Base-by-base conservation (phyloP, 1,140 invertebrate genomes). In the Danaus plexippus region DNA sequence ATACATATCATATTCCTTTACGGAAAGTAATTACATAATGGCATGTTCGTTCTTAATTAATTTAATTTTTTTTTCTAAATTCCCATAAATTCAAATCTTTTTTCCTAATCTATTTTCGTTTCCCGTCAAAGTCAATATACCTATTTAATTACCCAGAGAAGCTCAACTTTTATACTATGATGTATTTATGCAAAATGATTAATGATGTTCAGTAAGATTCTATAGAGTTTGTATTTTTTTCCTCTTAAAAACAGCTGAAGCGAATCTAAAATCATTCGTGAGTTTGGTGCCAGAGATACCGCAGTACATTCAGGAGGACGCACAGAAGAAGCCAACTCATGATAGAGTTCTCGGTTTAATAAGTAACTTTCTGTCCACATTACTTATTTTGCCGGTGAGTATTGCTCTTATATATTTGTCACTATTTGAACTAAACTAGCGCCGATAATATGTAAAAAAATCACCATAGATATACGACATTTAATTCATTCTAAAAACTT, bases 201-300 rank as follows among this genome's bases (percentile, higher is more conserved):
- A n/a, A n/a, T n/a, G n/a, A n/a, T n/a, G n/a, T n/a, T n/a, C n/a
- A n/a, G n/a, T n/a, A n/a, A n/a, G n/a, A n/a, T n/a, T n/a, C n/a
- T n/a, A n/a, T 1, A 11, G 10, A 8, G n/a, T 9, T 48, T 22
- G 43, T 47, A 69, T 56, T 69, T 88, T 84, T 73, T 44, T 11
- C 4, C 11, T 11, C 11, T 44, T n/a, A 43, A 12, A 4, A 11
- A 54, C 75, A 97, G 96, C 94, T 54, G 97, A 98, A 89, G 95
- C 95, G 2, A 98, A 96, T 76, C 94, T 98, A 54, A 97, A 97
- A 87, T 93, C 95, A 44, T 92, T 95, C 0, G 90, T 98, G 9
- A 92, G 90, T 48, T 80, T 96, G 12, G 90, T 98, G 46, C 90
- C 92, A 6, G 94, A 97, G 66, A 88, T 97, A 67, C 93, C 94